Conservation (phyloP, 2,888 invertebrate species). For the Watsonalla cultraria region DNA sequence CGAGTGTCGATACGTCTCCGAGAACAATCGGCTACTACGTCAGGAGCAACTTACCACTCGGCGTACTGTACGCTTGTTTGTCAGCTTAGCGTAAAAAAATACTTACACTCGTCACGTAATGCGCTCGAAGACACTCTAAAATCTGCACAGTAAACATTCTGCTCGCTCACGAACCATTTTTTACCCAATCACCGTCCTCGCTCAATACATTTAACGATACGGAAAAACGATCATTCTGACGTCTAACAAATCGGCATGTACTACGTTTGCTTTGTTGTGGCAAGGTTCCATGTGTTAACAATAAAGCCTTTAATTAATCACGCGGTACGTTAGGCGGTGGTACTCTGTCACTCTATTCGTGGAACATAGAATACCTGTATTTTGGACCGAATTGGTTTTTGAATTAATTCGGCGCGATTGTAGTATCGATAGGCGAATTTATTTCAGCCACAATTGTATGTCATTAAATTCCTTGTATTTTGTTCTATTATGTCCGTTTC, state of each 20-base stretch:
- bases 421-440: neutral
- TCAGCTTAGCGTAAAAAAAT: neutral
- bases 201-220: constrained; percentile 27
- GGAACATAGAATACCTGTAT: constrained; percentile 1
- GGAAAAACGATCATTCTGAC: constrained; percentile 31
- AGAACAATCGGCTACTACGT: no score
- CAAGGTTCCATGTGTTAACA: constrained; percentile 39
- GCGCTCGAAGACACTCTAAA: neutral
- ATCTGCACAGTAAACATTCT: constrained; percentile 5
- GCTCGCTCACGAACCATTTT: constrained; percentile 16
- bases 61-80: no score
- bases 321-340: constrained; percentile 16
- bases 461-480: neutral
- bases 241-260: constrained; percentile 44
- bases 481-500: neutral
- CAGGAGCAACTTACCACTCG: no score
- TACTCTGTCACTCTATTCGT: constrained; percentile 20
- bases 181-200: constrained; percentile 26
- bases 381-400: neutral
- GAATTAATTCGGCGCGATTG: constrained; percentile 1
- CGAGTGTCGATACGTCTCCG: no score
- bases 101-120: neutral
- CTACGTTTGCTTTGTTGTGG: constrained; percentile 38
- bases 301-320: constrained; percentile 50
- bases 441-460: neutral